Conservation (phyloP, 2,888 invertebrate genomes). For the Melieria picta region DNA sequence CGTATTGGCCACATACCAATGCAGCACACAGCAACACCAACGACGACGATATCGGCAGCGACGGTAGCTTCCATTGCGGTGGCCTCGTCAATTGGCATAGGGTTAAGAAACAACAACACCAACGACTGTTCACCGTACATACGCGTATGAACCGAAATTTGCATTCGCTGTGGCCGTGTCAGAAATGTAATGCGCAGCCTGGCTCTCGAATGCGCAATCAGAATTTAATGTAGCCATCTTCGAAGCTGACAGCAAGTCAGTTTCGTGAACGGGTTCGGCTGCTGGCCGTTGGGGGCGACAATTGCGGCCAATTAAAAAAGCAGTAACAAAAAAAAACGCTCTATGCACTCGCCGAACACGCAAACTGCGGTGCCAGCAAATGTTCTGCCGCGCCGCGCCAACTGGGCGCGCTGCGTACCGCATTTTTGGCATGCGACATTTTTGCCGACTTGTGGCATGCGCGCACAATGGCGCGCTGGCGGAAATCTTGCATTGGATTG, state of each 20-base stretch:
- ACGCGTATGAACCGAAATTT: background rate
- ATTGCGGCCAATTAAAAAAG: background rate
- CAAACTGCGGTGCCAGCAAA: too few species aligned
- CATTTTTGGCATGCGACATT: background rate
- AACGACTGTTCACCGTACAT: background rate
- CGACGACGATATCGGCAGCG: background rate
- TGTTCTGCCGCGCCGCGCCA: too few species aligned
- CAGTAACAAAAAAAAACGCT: too few species aligned
- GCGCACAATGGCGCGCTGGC: background rate
- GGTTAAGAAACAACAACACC: constrained; percentile 1
- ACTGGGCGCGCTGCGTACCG: too few species aligned
- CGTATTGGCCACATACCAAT: constrained; percentile 36
- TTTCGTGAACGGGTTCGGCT: too few species aligned
- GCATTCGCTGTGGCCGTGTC: background rate
- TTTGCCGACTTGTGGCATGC: background rate
- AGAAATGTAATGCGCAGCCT: background rate
- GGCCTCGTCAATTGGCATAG: constrained; percentile 15
- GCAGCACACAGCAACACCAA: background rate
- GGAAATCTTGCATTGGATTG: too few species aligned
- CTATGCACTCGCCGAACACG: too few species aligned
- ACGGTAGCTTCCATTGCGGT: background rate
- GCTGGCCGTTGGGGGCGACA: background rate
- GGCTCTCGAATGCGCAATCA: background rate
- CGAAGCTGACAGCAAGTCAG: background rate
- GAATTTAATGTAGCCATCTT: background rate